phyloP scores from a whole-genome alignment of 2,113 vertebrate genomes.

The Pteruthius melanotis region DNA sequence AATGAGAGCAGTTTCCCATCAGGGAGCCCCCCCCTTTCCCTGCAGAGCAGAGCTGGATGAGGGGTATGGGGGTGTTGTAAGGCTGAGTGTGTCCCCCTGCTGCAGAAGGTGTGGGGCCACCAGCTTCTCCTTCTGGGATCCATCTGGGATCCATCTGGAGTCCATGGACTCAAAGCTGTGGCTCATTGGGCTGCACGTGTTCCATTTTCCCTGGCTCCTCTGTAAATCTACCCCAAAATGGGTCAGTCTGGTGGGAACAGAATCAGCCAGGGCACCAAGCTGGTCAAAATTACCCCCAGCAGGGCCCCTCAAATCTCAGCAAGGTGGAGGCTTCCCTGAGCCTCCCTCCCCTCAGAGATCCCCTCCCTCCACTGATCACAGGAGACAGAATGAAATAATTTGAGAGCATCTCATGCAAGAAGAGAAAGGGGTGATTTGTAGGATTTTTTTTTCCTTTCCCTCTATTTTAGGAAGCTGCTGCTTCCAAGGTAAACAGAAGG shows the following conservation, averaged over 20 bases:
- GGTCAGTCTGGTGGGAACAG: background rate
- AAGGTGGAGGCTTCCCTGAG: background rate
- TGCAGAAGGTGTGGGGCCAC: background rate
- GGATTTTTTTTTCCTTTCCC: background rate
- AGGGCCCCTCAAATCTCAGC: background rate
- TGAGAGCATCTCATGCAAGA: background rate
- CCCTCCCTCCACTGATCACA: background rate
- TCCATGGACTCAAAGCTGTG: accelerated
- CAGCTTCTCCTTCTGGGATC: background rate
- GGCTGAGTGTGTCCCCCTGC: background rate
- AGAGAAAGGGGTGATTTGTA: background rate
- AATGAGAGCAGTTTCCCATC: background rate
- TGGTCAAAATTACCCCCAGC: background rate
- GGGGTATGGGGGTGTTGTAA: accelerated
- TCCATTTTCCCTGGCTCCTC: background rate
- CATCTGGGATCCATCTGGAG: background rate
- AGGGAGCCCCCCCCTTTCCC: accelerated
- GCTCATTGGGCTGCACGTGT: accelerated
- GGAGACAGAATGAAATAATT: background rate
- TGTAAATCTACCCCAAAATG: background rate
- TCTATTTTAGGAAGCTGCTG: background rate
- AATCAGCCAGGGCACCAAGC: background rate
- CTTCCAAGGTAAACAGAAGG: background rate
- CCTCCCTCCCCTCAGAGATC: background rate
- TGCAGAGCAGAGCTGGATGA: background rate